These are phyloP conservation scores for Holothuria leucospilota DNA, from an alignment of 53 echinoderm and acorn worm genomes.

Conservation along the genomic window DNA sequence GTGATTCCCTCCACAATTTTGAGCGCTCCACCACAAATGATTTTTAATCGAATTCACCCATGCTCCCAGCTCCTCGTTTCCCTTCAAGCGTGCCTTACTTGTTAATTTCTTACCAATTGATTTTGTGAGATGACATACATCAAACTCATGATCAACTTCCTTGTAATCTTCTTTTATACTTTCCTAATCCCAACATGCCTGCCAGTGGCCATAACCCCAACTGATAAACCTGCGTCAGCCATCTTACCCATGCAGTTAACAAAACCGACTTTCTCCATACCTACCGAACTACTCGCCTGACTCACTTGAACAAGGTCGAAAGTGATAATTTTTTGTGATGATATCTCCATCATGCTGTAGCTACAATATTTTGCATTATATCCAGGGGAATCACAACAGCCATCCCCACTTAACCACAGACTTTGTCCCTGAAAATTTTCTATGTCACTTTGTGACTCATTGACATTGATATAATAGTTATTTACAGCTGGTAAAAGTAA, in stretches of 20 bases:
- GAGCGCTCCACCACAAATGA: slow-evolving; percentile 58
- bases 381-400: no score
- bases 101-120: not conserved
- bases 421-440: no score
- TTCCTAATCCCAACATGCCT: slow-evolving; percentile 39
- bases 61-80: slow-evolving; percentile 9
- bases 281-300: not conserved
- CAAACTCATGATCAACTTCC: slow-evolving; percentile 12
- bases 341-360: not conserved
- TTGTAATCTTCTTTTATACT: slow-evolving; percentile 25
- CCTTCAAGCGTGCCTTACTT: not conserved
- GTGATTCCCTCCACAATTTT: slow-evolving; percentile 46
- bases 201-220: slow-evolving; percentile 33
- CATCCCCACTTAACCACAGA: no score
- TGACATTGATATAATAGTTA: no score
- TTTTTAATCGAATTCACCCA: slow-evolving; percentile 44
- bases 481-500: no score
- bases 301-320: no score
- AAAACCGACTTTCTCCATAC: not conserved
- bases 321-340: no score
- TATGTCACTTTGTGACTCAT: no score
- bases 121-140: slow-evolving; percentile 35
- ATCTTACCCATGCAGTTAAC: not conserved
- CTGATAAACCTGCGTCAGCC: not conserved
- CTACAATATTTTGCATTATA: no score